Conservation (phyloP, 2,888 invertebrate species). For the Rosalia funebris region DNA sequence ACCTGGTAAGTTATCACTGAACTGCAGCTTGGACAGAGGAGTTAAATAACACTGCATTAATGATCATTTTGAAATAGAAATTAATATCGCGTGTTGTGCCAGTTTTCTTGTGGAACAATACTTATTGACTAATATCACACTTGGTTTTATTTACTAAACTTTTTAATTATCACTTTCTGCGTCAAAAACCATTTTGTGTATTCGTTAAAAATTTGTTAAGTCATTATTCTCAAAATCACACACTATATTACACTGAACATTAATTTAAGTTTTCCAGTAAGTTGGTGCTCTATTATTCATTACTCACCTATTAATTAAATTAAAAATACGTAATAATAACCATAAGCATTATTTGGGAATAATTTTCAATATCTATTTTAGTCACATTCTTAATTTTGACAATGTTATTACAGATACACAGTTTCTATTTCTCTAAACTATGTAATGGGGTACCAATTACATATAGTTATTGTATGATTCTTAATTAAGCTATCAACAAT, state of each 20-base stretch:
- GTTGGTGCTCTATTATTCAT: conserved; percentile 19
- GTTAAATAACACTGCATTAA: conserved; percentile 52
- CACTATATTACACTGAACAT: conserved; percentile 15
- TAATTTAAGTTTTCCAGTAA: conserved; percentile 12
- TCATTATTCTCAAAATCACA: conserved; percentile 14
- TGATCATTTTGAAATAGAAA: conserved; percentile 36
- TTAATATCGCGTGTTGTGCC: conserved; percentile 45
- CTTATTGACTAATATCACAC: conserved; percentile 47
- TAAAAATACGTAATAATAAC: no score
- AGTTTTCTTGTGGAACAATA: conserved; percentile 52
- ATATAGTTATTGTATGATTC: no score
- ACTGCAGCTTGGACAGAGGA: conserved; percentile 64
- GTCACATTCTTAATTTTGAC: no score
- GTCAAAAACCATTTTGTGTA: conserved; percentile 3
- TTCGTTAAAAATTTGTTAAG: background rate
- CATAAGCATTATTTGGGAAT: no score
- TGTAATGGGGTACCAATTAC: conserved; percentile 17
- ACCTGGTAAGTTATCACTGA: conserved; percentile 66
- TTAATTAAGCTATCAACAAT: no score
- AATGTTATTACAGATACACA: no score
- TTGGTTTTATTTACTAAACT: conserved; percentile 28
- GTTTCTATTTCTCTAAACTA: no score
- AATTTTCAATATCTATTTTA: no score
- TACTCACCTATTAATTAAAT: no score
- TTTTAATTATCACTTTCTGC: conserved; percentile 15